These are phyloP conservation scores for Prionchulus punctatus DNA, from an alignment of 2,888 invertebrate genomes.

Conservation along the genomic window DNA sequence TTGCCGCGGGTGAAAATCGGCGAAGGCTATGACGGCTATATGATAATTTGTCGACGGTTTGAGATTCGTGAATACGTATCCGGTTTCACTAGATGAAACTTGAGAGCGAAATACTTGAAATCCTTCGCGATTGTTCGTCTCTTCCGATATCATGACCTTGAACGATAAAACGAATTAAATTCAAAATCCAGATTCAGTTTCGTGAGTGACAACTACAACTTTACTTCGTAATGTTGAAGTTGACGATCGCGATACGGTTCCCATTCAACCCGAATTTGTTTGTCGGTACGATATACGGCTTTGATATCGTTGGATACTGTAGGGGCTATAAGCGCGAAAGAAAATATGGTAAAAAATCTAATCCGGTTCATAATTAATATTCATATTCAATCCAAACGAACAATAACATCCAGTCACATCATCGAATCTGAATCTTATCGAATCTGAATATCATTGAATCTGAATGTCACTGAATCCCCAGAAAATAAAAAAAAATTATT, in stretches of 20 bases:
- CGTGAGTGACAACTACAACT: not conserved
- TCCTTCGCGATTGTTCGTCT: not conserved
- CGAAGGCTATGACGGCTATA: constrained; percentile 29
- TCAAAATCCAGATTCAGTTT: not conserved
- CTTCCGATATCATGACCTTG: constrained; percentile 11
- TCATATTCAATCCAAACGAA: no score
- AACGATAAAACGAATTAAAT: not conserved
- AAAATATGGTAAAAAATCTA: not conserved
- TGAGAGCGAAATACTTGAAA: constrained; percentile 20
- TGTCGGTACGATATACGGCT: constrained; percentile 21
- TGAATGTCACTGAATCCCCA: no score
- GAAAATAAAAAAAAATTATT: no score
- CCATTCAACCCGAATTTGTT: constrained; percentile 25
- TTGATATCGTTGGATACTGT: constrained; percentile 18
- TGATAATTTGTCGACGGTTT: constrained; percentile 23
- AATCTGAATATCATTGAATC: no score
- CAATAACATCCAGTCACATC: no score
- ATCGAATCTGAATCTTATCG: no score
- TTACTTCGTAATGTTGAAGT: constrained; percentile 29
- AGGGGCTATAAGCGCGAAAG: constrained; percentile 16
- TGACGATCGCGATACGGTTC: constrained; percentile 19
- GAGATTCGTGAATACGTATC: constrained; percentile 23
- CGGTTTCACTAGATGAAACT: constrained; percentile 20
- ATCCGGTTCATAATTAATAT: no score
- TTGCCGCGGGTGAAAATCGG: constrained; percentile 26